Conservation (phyloP, 2,888 invertebrate species). For the Colostygia pectinataria region DNA sequence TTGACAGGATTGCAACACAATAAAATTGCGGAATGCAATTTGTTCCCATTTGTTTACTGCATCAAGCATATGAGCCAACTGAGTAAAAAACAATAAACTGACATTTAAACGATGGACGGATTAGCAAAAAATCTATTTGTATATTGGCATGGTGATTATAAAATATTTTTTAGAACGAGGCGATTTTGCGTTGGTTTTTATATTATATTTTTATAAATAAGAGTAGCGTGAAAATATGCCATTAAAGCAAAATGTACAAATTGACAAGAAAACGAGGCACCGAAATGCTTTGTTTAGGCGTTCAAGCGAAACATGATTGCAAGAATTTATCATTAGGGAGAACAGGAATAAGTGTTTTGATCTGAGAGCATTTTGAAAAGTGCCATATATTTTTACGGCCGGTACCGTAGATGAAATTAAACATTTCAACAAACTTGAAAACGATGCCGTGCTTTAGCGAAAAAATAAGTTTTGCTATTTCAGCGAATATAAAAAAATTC, state of each 20-base stretch:
- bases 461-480: no score
- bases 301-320: slow-evolving; percentile 31
- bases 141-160: no score
- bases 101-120: no score
- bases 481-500: no score
- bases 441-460: neutral
- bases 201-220: slow-evolving; percentile 17
- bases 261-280: slow-evolving; percentile 32
- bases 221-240: slow-evolving; percentile 27
- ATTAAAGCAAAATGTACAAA: slow-evolving; percentile 30
- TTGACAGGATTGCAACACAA: no score
- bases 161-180: no score
- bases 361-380: slow-evolving; percentile 11
- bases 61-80: no score
- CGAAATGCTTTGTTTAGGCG: slow-evolving; percentile 31
- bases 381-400: slow-evolving; percentile 9
- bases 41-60: no score
- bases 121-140: no score
- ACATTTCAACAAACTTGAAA: no score
- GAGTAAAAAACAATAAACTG: no score
- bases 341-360: slow-evolving; percentile 19
- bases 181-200: slow-evolving; percentile 4
- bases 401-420: slow-evolving; percentile 2
- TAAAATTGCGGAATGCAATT: no score
- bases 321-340: slow-evolving; percentile 30